Evolutionary conservation across 2,888 invertebrate genomes (phyloP).

Genomic region (Drosophila cracens): DNA sequence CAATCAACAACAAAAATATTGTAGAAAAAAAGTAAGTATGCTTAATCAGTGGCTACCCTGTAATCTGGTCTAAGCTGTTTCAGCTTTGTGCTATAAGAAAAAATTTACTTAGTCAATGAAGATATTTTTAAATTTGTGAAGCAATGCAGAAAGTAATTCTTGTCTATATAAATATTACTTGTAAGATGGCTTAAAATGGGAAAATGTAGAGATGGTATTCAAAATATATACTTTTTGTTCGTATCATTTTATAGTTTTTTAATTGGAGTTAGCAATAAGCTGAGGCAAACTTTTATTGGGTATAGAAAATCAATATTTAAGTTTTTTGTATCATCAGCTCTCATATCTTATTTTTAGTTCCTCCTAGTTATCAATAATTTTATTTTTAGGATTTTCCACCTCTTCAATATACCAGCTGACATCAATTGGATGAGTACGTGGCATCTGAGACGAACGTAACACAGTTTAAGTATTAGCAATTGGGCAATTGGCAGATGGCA

Average conservation of each 20-base stretch:
- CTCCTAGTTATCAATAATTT: background rate
- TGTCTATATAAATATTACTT: background rate
- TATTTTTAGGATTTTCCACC: background rate
- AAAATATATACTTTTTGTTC: background rate
- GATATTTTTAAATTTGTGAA: background rate
- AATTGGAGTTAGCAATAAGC: background rate
- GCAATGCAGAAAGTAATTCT: background rate
- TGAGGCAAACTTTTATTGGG: background rate
- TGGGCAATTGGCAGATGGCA: slow-evolving; percentile 49
- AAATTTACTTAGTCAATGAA: background rate
- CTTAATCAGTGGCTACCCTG: slow-evolving; percentile 7
- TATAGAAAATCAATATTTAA: background rate
- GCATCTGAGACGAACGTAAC: slow-evolving; percentile 41
- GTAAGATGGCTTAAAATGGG: background rate
- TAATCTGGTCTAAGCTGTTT: background rate
- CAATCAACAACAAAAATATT: background rate
- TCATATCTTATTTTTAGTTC: background rate
- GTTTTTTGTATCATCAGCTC: background rate
- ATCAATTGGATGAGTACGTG: background rate
- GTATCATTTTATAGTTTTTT: background rate
- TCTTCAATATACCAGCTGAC: background rate
- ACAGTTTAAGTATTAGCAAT: slow-evolving; percentile 29
- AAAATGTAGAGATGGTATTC: background rate
- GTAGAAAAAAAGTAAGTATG: background rate
- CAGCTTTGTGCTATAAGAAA: background rate